Conservation (phyloP, 2,113 vertebrate species). For the Abramis brama region DNA sequence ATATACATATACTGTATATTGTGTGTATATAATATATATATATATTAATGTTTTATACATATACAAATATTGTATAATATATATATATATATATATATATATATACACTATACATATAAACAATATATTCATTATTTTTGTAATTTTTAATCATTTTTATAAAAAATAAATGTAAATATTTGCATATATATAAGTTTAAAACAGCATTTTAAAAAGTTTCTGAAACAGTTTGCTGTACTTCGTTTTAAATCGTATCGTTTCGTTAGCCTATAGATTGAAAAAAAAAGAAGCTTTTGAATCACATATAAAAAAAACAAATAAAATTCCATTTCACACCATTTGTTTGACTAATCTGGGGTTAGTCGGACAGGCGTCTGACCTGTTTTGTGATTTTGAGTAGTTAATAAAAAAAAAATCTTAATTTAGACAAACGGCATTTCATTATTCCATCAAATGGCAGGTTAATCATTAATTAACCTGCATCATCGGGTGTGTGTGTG, state of each 20-base stretch:
- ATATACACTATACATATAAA: no score
- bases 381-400: not conserved
- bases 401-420: not conserved
- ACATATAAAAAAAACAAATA: not conserved
- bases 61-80: no score
- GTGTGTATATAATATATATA: no score
- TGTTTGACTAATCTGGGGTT: not conserved
- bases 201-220: not conserved
- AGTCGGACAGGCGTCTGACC: not conserved
- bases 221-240: not conserved
- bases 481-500: conserved; percentile 4
- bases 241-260: not conserved
- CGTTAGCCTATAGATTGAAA: no score
- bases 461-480: conserved; percentile 39
- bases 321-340: not conserved
- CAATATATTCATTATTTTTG: no score
- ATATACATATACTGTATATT: no score
- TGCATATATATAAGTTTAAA: not conserved
- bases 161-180: no score
- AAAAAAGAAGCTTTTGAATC: not conserved
- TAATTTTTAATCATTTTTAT: no score
- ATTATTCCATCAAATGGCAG: conserved; percentile 9
- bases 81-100: no score
- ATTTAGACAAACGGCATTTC: not conserved
- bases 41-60: no score